These are phyloP conservation scores for Heliconius cydno DNA, from an alignment of 2,888 invertebrate genomes.

Conservation along the genomic window DNA sequence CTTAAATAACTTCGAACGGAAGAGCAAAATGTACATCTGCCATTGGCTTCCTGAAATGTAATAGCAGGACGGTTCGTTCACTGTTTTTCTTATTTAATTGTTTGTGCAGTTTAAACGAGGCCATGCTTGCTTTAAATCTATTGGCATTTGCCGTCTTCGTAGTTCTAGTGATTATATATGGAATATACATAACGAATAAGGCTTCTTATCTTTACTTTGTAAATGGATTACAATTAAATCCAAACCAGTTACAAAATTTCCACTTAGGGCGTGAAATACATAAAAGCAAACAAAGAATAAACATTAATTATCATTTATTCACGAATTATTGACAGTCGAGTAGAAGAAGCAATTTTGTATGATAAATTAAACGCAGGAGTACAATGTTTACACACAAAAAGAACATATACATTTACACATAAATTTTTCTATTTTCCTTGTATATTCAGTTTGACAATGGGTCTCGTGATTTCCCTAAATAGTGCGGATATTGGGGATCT, in stretches of 20 bases:
- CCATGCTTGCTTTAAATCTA: slow-evolving; percentile 10
- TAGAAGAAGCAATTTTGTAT: neutral
- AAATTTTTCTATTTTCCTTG: too few species aligned
- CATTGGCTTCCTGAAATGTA: slow-evolving; percentile 21
- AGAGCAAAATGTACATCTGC: slow-evolving; percentile 10
- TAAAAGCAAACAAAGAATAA: too few species aligned
- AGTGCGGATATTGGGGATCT: too few species aligned
- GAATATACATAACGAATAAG: too few species aligned
- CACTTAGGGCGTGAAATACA: too few species aligned
- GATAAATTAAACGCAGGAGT: neutral
- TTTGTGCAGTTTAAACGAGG: neutral
- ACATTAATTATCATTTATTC: too few species aligned
- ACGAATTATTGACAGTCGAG: neutral
- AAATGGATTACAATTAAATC: too few species aligned
- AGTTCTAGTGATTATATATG: neutral
- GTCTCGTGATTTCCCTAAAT: too few species aligned
- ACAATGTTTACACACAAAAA: neutral
- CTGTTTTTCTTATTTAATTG: slow-evolving; percentile 21
- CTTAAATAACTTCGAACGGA: slow-evolving; percentile 4
- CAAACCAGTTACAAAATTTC: too few species aligned
- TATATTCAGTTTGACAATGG: too few species aligned
- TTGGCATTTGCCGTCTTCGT: neutral
- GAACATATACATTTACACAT: too few species aligned
- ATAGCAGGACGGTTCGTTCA: slow-evolving; percentile 4
- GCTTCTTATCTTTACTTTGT: too few species aligned